phyloP scores from a whole-genome alignment of 2,113 vertebrate species.

The Acrocephalus kingi region DNA sequence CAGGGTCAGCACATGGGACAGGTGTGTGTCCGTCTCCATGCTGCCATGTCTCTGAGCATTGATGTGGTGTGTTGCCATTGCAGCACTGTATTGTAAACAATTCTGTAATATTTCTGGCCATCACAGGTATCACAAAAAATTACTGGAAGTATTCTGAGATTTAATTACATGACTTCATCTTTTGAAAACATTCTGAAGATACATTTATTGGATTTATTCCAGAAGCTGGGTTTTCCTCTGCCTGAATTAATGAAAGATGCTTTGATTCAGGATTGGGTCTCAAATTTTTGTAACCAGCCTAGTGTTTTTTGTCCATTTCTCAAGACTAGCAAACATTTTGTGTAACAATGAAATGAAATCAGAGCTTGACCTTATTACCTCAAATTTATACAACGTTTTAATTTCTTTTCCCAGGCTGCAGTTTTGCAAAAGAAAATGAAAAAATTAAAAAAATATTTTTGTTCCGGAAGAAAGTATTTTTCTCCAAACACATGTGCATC shows the following conservation, averaged over 20 bases:
- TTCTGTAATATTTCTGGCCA: background rate
- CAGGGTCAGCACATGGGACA: rapidly evolving
- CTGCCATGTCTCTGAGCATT: rapidly evolving
- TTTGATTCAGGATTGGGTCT: background rate
- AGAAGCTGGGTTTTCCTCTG: background rate
- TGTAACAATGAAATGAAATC: background rate
- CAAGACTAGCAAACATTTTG: background rate
- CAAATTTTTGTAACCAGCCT: background rate
- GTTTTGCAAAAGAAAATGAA: background rate
- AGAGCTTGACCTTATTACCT: background rate
- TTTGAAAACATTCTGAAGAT: background rate
- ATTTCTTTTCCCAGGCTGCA: background rate
- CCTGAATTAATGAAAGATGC: background rate
- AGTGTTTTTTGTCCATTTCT: background rate
- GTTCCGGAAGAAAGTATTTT: background rate
- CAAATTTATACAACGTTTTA: background rate
- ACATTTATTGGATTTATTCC: background rate
- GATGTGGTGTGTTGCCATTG: rapidly evolving
- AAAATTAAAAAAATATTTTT: background rate
- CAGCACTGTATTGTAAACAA: background rate
- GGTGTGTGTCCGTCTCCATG: background rate
- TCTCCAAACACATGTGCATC: background rate
- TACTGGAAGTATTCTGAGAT: background rate
- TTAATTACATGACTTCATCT: rapidly evolving
- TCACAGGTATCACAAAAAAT: background rate